Conservation (phyloP, 2,113 vertebrate species). For the Hemibagrus wyckioides region DNA sequence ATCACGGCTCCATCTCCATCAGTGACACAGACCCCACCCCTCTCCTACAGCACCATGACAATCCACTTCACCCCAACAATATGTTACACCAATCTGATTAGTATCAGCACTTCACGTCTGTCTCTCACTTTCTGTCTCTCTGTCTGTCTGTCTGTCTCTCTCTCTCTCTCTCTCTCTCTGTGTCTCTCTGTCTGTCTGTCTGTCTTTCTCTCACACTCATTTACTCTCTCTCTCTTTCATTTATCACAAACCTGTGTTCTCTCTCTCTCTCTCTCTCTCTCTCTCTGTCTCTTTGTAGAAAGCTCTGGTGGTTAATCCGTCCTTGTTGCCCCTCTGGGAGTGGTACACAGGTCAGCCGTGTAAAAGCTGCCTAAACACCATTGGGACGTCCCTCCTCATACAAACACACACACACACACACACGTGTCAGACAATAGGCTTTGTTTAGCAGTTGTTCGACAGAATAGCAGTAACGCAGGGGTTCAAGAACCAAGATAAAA, state of each 20-base stretch:
- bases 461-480: background rate
- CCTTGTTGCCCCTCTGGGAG: slow-evolving; percentile 40
- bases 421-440: background rate
- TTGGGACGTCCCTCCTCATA: background rate
- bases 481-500: background rate
- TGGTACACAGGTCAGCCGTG: slow-evolving; percentile 42
- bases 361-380: slow-evolving; percentile 52
- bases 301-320: slow-evolving; percentile 50
- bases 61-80: slow-evolving; percentile 81
- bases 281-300: slow-evolving; percentile 10
- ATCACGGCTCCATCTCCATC: no score
- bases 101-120: slow-evolving; percentile 82
- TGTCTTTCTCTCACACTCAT: background rate
- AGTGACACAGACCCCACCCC: no score
- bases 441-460: background rate
- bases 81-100: slow-evolving; percentile 91
- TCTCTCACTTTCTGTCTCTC: slow-evolving; percentile 46
- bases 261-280: background rate
- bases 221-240: background rate
- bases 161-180: background rate
- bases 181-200: background rate
- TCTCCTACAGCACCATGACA: slow-evolving; percentile 69
- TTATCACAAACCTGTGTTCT: background rate
- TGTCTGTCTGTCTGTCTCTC: background rate
- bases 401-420: background rate